Base-by-base conservation (phyloP, 2,113 vertebrate species). In the Xenopus borealis region DNA sequence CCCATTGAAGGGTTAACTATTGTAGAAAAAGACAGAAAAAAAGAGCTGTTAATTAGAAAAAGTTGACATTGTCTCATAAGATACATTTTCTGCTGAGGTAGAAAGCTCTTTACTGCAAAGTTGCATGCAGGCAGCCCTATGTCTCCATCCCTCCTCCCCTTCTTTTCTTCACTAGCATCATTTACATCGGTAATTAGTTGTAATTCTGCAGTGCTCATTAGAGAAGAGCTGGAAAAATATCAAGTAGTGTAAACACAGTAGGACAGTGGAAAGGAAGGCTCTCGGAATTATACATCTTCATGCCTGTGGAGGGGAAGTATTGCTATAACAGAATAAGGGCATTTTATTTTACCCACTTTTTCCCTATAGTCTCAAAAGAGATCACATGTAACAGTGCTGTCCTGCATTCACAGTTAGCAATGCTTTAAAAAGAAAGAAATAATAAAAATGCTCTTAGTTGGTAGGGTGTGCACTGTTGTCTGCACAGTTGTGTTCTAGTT, bases 111-210 rank as follows among this genome's bases (percentile, higher is more conserved):
- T 92, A 94, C 88, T 92, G 89, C 90, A 91, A 90, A 94, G 89
- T 88, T 92, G 92, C 89, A 92, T 89, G 89, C 92, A 90, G 91
- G 82, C 65, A 86, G 85, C 79, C 84, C 80, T 83, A 82, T 62
- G 63, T 65, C 81, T 77, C 74, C 75, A 62, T 59, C 80, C 71
- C 70, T 73, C 82, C 72, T 12, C 58, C 53, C 70, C 59, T 27
- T 81, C 86, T 90, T 85, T 84, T 85, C 88, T 85, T 87, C 82
- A 88, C 88, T 78, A 85, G 90, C 90, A 92, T 91, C 91, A 93
- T 94, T 95, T 94, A 92, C 90, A 93, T 92, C 88, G 88, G 88
- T 94, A 93, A 94, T 94, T 93, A 94, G 89, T 85, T 93, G 90
- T 91, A 93, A 93, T 93, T 93, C 90, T 92, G 91, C 86, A 87